These are phyloP conservation scores for Tapirus terrestris DNA, from an alignment of 2,113 vertebrate species.

Conservation along the genomic window DNA sequence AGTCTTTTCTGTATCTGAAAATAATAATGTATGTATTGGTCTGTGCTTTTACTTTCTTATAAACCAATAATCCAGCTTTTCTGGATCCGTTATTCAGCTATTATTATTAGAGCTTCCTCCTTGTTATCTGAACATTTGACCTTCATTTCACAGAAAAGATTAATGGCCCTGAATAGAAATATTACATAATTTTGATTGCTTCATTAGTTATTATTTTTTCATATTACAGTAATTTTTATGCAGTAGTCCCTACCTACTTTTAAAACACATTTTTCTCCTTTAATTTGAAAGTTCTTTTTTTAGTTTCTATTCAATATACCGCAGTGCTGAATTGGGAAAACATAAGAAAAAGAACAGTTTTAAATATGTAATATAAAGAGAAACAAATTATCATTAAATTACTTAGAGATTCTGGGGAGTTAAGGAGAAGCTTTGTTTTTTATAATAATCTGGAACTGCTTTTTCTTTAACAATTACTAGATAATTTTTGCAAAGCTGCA, in stretches of 20 bases:
- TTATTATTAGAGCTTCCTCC: conserved; percentile 7
- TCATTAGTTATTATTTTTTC: neutral
- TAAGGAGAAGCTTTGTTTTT: neutral
- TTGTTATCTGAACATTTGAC: neutral
- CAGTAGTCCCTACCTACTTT: neutral
- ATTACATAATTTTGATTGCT: neutral
- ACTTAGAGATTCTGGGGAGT: neutral
- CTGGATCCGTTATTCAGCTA: neutral
- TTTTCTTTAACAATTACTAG: neutral
- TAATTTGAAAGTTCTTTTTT: conserved; percentile 36
- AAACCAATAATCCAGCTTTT: neutral
- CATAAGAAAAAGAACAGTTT: neutral
- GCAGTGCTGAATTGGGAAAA: neutral
- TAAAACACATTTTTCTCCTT: neutral
- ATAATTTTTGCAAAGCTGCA: neutral
- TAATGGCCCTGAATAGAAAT: neutral
- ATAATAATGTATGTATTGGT: neutral
- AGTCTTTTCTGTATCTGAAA: neutral
- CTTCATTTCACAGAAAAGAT: neutral
- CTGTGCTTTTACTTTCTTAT: neutral
- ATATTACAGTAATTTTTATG: neutral
- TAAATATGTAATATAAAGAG: neutral
- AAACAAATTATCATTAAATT: neutral
- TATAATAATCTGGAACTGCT: neutral
- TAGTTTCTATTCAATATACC: neutral